phyloP scores from a whole-genome alignment of 2,113 vertebrate genomes.

The Psophia crepitans region DNA sequence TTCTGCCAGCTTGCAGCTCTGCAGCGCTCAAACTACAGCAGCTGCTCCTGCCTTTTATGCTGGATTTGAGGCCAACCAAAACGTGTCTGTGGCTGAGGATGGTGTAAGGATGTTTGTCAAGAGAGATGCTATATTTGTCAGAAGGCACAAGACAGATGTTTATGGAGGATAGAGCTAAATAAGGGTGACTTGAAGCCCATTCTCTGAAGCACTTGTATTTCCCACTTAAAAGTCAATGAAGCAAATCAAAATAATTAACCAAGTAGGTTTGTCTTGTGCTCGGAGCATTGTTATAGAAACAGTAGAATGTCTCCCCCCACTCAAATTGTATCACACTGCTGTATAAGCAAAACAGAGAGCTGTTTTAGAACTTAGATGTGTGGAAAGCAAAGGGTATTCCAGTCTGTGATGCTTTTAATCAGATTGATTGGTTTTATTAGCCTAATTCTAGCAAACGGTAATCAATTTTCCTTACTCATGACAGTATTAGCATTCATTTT shows the following conservation, averaged over 20 bases:
- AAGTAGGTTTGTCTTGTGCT: background rate
- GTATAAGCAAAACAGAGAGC: background rate
- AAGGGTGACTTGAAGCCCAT: background rate
- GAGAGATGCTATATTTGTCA: background rate
- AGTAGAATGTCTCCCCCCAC: background rate
- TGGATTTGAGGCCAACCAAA: background rate
- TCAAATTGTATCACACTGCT: background rate
- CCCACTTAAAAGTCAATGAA: background rate
- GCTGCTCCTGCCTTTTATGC: background rate
- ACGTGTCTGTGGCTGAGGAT: background rate
- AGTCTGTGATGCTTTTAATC: background rate
- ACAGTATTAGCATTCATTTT: constrained; percentile 13
- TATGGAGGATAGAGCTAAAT: background rate
- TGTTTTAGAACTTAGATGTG: background rate
- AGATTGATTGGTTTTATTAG: background rate
- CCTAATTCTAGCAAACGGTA: background rate
- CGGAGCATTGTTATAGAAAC: background rate
- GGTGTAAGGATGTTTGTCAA: background rate
- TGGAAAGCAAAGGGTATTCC: background rate
- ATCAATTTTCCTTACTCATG: constrained; percentile 26
- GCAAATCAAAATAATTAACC: background rate
- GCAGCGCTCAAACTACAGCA: background rate
- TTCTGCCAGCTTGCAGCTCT: background rate
- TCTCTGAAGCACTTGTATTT: background rate
- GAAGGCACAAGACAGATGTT: background rate